Evolutionary conservation across 1,140 invertebrate species (phyloP).

Genomic region (Caenorhabditis elegans): WBcel235 BX284604.4:11945501-11946000

Average conservation of each 20-base stretch:
- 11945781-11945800: not conserved
- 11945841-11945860: no score
- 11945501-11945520: slow-evolving; percentile 23
- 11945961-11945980: no score
- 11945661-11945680: not conserved
- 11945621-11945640: slow-evolving; percentile 23
- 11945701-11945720: not conserved
- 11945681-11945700: slow-evolving; percentile 15
- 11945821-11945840: no score
- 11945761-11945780: not conserved
- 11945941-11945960: no score
- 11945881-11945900: no score
- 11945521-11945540: not conserved
- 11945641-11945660: not conserved
- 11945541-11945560: not conserved
- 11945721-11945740: not conserved
- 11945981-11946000: no score
- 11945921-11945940: no score
- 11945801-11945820: not conserved
- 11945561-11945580: not conserved
- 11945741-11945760: slow-evolving; percentile 3
- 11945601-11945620: not conserved
- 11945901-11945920: no score
- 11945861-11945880: no score
- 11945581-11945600: slow-evolving; percentile 1